Evolutionary conservation across 2,888 invertebrate genomes (phyloP).

Genomic region (Ichneumoninae sp.): DNA sequence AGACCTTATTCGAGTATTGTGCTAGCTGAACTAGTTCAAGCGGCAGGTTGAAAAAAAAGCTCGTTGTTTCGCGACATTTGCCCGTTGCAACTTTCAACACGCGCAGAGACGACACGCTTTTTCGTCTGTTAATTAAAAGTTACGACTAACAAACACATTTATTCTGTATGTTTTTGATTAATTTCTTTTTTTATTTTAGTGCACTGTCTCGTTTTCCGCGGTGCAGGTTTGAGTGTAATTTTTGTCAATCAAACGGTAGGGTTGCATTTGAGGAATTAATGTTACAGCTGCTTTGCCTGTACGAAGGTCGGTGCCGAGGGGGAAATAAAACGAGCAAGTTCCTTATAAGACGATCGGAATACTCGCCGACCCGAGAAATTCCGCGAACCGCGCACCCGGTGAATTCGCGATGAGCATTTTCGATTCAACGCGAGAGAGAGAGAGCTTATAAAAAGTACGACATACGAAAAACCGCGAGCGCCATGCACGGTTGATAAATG

Average conservation of each 20-base stretch:
- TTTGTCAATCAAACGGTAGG: not conserved
- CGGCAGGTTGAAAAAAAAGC: not conserved
- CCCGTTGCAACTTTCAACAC: not conserved
- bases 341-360: constrained; percentile 9
- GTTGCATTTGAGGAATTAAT: not conserved
- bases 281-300: constrained; percentile 2
- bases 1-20: not conserved
- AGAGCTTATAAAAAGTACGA: constrained; percentile 3
- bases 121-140: not conserved
- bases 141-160: not conserved
- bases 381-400: not conserved
- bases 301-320: not conserved
- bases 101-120: not conserved
- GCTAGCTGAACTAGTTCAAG: not conserved
- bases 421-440: not conserved
- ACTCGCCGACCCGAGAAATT: not conserved
- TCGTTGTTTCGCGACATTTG: not conserved
- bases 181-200: not conserved
- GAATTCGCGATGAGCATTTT: not conserved
- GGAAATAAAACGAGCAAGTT: not conserved
- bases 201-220: not conserved
- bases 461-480: constrained; percentile 12
- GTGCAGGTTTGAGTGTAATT: not conserved
- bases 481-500: constrained; percentile 41
- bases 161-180: not conserved